Evolutionary conservation across 2,113 vertebrate genomes (phyloP), one percentile per base, ranked within the genome.

Genomic region (Semnornis frantzii): DNA sequence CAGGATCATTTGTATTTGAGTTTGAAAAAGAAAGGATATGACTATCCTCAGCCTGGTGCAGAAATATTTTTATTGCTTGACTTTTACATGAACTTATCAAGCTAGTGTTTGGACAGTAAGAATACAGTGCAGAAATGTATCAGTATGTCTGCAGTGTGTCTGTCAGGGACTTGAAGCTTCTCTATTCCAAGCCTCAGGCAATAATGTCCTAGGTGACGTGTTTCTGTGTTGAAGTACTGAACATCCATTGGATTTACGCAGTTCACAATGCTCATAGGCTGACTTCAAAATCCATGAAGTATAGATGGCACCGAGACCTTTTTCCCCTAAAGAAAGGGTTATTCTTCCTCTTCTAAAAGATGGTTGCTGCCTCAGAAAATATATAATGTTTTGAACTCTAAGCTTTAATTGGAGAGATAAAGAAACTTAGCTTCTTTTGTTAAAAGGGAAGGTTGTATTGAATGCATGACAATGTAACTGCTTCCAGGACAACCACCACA

Each of bases 331-430:
- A 90, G 83, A 95, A 95, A 96, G 46, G n/a, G 54, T 58, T 94
- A 15, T 96, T 94, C 62, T 93, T 81, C 71, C 79, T 94, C 90
- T 97, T 82, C 88, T 93, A 83, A 90, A 93, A 95, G 80, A 34
- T 60, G 46, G 86, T 68, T 87, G 82, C 93, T 87, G 63, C 71
- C 91, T 57, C 58, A 92, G 81, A 95, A 50, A 90, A 95, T 85
- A 94, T 21, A 71, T 31, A 92, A 57, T 58, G 54, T 91, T 93
- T 89, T 94, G 77, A 97, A 97, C 90, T 91, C 92, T 96, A 87
- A 90, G 82, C 89, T 96, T 97, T 97, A 98, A 98, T 97, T 98
- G 97, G 76, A 87, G 72, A 97, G 93, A 93, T 92, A 97, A 97
- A 97, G 96, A 95, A 97, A 96, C 14, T 10, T 82, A 94, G 93